Evolutionary conservation across 1,140 invertebrate genomes (phyloP), one percentile per base, ranked within the genome.

Genomic region (Drosophila parabipectinata): DNA sequence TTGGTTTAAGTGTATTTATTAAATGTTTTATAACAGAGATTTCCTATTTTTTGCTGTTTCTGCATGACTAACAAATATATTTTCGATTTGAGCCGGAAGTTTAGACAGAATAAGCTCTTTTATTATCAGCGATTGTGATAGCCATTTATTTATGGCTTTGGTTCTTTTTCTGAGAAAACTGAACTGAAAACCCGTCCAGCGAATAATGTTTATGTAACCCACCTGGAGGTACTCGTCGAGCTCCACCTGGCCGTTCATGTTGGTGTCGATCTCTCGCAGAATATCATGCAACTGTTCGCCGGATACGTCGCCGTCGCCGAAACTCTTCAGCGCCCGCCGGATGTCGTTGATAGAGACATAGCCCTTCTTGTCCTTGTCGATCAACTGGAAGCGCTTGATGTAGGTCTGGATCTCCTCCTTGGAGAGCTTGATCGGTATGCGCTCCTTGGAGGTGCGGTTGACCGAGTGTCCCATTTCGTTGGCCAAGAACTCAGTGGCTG

Each of bases 211-310:
- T 15, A 6, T 1, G 5, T 47, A n/a, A 18, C 54, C 51, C 94
- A 99, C 98, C 97, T 99, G 98, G 91, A 99, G 94, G 93, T 99
- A 99, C 93, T 99, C 98, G 92, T 98, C 98, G 90, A 99, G 94
- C 93, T 99, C 98, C 90, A 99, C 97, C 94, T 99, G 97, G 87
- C 99, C 99, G 93, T 99, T 99, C 95, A 98, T 98, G 93, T 99
- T 99, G 87, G 98, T 96, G 94, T 99, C 99, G 91, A 99, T 99
- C 94, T 99, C 98, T 92, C 94, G 95, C 66, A 99, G 94, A 92
- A 99, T 98, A 92, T 99, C 98, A 93, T 99, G 99, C 79, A 99
- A 94, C 93, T 98, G 96, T 92, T 99, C 97, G 55, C 99, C 98
- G 62, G 96, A 95, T 66, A 99, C 96, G 79, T 97, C 95, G 58